Base-by-base conservation (phyloP, 2,888 invertebrate species). In the Diarsia brunnea region DNA sequence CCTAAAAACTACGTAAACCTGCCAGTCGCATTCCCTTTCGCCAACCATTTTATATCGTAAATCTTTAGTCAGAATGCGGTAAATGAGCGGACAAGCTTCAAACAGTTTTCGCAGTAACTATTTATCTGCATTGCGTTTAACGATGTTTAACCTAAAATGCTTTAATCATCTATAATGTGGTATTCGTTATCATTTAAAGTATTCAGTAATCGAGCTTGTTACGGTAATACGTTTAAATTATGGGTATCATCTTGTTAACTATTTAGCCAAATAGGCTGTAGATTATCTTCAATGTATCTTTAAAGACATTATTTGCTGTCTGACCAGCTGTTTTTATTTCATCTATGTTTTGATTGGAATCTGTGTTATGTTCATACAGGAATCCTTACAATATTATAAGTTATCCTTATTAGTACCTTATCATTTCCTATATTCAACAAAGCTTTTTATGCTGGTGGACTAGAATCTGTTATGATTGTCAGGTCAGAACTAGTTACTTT, bases 101-200 rank as follows among this genome's bases (percentile, higher is more conserved):
- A 84, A 84, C 72, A 60, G 55, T 84, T 79, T 82, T 82, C 70
- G 66, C 70, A 65, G 71, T 78, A 75, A 69, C 66, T 66, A 78
- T 84, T 82, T 86, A 73, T 82, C 82, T 76, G 77, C 77, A 82
- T 69, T 72, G 71, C 73, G 51, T 73, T 81, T 61, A 31, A 61
- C 66, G 49, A 69, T 45, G n/a, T 74, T 82, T 79, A 84, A 78
- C 86, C 78, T 85, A 70, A 84, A 84, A 85, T 84, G 77, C 47
- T 60, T 70, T 80, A 80, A 85, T 85, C 69, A 24, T 31, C 51
- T 79, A 43, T 73, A 69, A 76, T 84, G 75, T 65, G 55, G 31
- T 47, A 68, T 60, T 61, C 47, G 12, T 55, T 24, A 55, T 24
- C 49, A 71, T 68, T 61, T 47, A n/a, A 21, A 75, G 66, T n/a